Evolutionary conservation across 2,888 invertebrate species (phyloP).

Genomic region (Orthosia incerta): DNA sequence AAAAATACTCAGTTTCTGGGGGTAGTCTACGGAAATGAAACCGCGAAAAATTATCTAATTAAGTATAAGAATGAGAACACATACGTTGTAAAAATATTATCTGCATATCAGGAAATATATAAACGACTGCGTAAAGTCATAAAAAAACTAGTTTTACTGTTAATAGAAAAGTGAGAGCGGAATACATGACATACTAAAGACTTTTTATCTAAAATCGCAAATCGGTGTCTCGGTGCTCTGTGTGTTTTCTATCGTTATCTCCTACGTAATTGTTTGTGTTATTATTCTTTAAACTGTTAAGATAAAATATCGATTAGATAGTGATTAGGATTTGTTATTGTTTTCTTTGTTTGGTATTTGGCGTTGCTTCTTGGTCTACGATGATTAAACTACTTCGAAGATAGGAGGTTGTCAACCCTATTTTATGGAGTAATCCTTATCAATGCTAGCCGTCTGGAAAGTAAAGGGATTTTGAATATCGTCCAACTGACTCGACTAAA

Average conservation of each 20-base stretch:
- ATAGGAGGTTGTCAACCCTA: background rate
- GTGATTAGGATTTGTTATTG: constrained; percentile 42
- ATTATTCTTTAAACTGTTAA: constrained; percentile 30
- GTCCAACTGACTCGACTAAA: background rate
- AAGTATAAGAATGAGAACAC: background rate
- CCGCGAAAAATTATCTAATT: too few species aligned
- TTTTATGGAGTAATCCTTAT: background rate
- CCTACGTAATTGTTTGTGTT: constrained; percentile 35
- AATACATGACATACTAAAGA: constrained; percentile 7
- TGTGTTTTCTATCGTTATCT: constrained; percentile 52
- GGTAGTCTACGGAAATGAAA: too few species aligned
- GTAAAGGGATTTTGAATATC: background rate
- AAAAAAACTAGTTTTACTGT: constrained; percentile 13
- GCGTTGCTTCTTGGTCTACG: constrained; percentile 15
- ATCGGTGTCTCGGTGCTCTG: constrained; percentile 1
- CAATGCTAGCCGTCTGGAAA: too few species aligned
- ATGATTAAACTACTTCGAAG: constrained; percentile 13
- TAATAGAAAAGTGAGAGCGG: constrained; percentile 27
- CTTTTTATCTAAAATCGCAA: constrained; percentile 22
- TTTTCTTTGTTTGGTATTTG: constrained; percentile 47
- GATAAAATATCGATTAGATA: constrained; percentile 60
- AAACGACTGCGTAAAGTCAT: background rate
- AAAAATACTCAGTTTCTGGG: too few species aligned
- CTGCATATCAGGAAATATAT: background rate
- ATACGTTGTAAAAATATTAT: background rate